Base-by-base conservation (phyloP, 2,888 invertebrate species). In the Leptopilina myrica region DNA sequence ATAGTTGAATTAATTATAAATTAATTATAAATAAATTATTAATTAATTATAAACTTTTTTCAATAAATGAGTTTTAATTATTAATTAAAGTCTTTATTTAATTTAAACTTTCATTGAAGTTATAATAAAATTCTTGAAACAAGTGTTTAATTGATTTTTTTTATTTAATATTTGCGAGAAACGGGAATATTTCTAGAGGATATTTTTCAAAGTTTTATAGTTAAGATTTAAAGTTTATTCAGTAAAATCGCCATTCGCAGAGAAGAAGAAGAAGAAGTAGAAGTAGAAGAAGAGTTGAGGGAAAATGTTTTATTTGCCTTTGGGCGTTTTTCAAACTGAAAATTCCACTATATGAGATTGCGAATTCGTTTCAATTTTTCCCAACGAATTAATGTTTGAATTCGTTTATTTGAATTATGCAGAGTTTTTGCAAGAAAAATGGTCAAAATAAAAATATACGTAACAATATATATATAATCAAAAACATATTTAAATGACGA, bases 321-420 rank as follows among this genome's bases (percentile, higher is more conserved):
- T 62, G 20, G 62, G 62, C 62, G 20, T 15, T 62, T 62, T 20
- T 20, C n/a, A 4, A 62, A 62, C n/a, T 49, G 49, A 49, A 49
- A 9, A 49, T 49, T 49, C 15, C 15, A 8, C 15, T 20, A 62
- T 15, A 15, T 9, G 20, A 62, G 20, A 9, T 15, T 62, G 62
- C 20, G 15, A 5, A 62, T 59, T 59, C n/a, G 8, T 59, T 59
- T 59, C 59, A 59, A 15, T 59, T n/a, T 59, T 59, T 59, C 59
- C 15, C n/a, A n/a, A 59, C 59, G 15, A 59, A 64, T 20, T 5
- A 33, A 64, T 64, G 64, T 12, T 64, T 26, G 33, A 64, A 64
- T 20, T 64, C 64, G 64, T 20, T 64, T 33, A 64, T 64, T 14
- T 33, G 20, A 59, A 59, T 59, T 59, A 59, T 59, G n/a, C 59